These are phyloP conservation scores for Teinopalpus imperialis DNA, from an alignment of 2,888 invertebrate species.

Conservation along the genomic window DNA sequence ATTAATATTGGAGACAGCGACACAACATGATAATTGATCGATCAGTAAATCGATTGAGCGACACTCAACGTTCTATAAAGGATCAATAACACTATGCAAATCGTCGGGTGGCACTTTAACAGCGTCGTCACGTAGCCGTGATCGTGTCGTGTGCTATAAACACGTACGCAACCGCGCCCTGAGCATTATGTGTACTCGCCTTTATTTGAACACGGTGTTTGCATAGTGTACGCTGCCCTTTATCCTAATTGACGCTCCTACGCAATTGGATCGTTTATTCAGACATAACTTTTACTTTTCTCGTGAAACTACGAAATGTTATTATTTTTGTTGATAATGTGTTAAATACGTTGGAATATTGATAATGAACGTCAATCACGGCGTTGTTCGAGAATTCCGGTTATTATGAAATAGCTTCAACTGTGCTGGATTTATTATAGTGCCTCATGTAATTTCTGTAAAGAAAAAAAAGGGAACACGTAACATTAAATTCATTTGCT, in stretches of 20 bases:
- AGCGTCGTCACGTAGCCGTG: conserved; percentile 16
- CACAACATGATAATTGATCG: conserved; percentile 4
- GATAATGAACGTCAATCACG: too few species aligned
- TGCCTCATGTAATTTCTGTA: too few species aligned
- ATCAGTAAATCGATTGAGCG: conserved; percentile 10
- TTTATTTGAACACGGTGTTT: conserved; percentile 39
- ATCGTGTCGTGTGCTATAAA: conserved; percentile 21
- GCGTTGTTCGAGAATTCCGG: too few species aligned
- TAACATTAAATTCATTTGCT: too few species aligned
- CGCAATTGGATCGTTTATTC: conserved; percentile 17
- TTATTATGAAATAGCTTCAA: too few species aligned
- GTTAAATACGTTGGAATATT: too few species aligned
- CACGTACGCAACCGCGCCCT: conserved; percentile 30
- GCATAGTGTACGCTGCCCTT: conserved; percentile 36
- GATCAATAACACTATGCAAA: conserved; percentile 16
- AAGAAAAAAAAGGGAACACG: too few species aligned
- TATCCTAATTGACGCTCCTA: conserved; percentile 37
- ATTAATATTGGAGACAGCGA: conserved; percentile 3
- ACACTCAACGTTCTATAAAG: conserved; percentile 13
- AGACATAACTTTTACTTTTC: neutral
- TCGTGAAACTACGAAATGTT: too few species aligned
- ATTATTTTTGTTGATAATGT: too few species aligned
- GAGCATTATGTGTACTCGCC: conserved; percentile 30
- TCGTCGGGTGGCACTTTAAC: conserved; percentile 3
- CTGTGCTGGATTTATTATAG: too few species aligned